Evolutionary conservation across 1,140 invertebrate species (phyloP).

Genomic region (Drosophila ogumai): DNA sequence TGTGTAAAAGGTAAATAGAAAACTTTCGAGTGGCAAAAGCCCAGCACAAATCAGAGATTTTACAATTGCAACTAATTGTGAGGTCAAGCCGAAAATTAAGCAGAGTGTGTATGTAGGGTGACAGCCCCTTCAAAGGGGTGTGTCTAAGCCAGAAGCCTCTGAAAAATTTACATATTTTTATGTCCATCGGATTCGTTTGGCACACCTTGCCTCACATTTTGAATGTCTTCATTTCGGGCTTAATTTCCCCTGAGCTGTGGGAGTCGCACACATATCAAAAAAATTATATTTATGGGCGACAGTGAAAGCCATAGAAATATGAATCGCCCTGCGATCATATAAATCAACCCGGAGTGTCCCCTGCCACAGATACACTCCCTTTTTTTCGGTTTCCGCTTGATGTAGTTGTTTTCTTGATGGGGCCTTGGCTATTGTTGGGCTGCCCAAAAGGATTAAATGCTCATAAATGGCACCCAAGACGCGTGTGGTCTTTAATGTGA

Average conservation of each 20-base stretch:
- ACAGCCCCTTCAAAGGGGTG: conserved; percentile 6
- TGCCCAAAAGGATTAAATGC: conserved; percentile 70
- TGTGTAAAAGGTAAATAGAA: conserved; percentile 40
- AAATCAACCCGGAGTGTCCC: conserved; percentile 64
- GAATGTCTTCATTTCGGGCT: conserved; percentile 68
- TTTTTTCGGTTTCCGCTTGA: conserved; percentile 44
- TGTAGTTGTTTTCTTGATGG: conserved; percentile 22
- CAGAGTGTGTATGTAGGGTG: neutral
- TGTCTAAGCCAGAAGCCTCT: conserved; percentile 61
- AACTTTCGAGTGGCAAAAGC: conserved; percentile 38
- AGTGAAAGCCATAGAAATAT: conserved; percentile 79
- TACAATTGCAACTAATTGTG: conserved; percentile 20
- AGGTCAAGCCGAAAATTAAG: conserved; percentile 32
- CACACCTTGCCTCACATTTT: conserved; percentile 51
- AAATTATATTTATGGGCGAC: conserved; percentile 59
- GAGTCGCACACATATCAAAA: conserved; percentile 44
- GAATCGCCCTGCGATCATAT: conserved; percentile 51
- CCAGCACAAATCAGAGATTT: conserved; percentile 15
- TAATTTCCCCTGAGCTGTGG: conserved; percentile 61
- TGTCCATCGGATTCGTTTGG: conserved; percentile 36
- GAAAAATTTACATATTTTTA: conserved; percentile 58
- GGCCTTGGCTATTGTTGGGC: conserved; percentile 36
- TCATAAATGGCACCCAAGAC: conserved; percentile 57
- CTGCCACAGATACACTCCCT: conserved; percentile 58
- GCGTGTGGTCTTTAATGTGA: conserved; percentile 32